Conservation (phyloP, 2,797 vertebrate species). For the Eulemur coronatus region DNA sequence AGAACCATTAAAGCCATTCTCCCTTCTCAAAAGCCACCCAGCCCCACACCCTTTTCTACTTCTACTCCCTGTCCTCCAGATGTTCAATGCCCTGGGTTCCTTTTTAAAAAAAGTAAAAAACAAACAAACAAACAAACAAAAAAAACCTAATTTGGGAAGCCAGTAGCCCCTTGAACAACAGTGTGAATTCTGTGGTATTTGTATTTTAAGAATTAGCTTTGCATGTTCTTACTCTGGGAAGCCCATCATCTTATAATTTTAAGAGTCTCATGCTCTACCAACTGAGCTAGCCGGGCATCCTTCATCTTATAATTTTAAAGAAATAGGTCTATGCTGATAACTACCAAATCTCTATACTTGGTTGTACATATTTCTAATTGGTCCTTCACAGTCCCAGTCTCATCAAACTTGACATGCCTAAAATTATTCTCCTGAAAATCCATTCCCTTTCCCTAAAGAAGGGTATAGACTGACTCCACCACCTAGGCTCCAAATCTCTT, state of each 20-base stretch:
- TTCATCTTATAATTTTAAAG: neutral
- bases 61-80: neutral
- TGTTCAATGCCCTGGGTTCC: neutral
- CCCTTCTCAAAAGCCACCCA: neutral
- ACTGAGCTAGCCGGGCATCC: too few relatives aligned
- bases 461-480: neutral
- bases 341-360: neutral
- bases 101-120: neutral
- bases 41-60: neutral
- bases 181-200: neutral
- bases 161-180: neutral
- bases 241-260: neutral
- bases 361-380: neutral
- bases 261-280: too few relatives aligned
- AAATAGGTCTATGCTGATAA: neutral
- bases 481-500: neutral
- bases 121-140: too few relatives aligned
- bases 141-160: neutral
- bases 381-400: neutral
- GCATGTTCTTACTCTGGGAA: neutral
- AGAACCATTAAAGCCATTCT: neutral
- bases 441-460: neutral
- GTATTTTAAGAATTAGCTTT: neutral
- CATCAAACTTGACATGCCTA: neutral
- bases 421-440: conserved; percentile 18